These are phyloP conservation scores for Rhopalosiphum padi DNA, from an alignment of 1,140 invertebrate genomes.

Conservation along the genomic window DNA sequence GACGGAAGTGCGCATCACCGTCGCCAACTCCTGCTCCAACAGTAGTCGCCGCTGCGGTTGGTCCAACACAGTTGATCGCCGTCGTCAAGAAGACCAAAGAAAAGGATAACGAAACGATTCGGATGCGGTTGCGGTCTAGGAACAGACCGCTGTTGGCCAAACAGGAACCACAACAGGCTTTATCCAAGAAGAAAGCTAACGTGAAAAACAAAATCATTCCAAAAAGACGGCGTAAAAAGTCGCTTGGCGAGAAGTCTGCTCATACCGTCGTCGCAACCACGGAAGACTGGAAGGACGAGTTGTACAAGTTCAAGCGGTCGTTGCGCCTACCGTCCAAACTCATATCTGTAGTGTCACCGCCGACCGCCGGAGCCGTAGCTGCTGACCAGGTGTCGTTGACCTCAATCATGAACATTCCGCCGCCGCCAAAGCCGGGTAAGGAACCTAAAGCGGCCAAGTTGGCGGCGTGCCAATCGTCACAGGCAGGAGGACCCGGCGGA, in stretches of 20 bases:
- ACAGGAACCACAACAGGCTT: neutral
- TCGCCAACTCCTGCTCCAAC: neutral
- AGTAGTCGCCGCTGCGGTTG: neutral
- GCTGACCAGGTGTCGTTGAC: constrained; percentile 39
- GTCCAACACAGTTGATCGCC: no score
- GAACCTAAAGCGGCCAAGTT: neutral
- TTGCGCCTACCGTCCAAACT: constrained; percentile 78
- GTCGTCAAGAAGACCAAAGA: constrained; percentile 20
- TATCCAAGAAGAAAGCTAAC: neutral
- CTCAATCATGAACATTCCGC: constrained; percentile 43
- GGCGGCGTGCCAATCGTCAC: neutral
- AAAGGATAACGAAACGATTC: constrained; percentile 24
- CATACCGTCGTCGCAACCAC: neutral
- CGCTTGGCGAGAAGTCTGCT: constrained; percentile 23
- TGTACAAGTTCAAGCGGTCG: constrained; percentile 81
- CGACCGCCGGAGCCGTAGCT: neutral
- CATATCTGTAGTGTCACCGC: constrained; percentile 72
- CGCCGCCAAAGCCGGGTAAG: neutral
- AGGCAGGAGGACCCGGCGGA: neutral
- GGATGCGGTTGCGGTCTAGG: constrained; percentile 41
- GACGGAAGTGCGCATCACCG: neutral
- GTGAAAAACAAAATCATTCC: constrained; percentile 40
- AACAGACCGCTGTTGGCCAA: neutral
- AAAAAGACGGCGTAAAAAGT: constrained; percentile 39
- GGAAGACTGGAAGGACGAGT: constrained; percentile 79